Base-by-base conservation (phyloP, 2,888 invertebrate species). In the Odontothrips loti region DNA sequence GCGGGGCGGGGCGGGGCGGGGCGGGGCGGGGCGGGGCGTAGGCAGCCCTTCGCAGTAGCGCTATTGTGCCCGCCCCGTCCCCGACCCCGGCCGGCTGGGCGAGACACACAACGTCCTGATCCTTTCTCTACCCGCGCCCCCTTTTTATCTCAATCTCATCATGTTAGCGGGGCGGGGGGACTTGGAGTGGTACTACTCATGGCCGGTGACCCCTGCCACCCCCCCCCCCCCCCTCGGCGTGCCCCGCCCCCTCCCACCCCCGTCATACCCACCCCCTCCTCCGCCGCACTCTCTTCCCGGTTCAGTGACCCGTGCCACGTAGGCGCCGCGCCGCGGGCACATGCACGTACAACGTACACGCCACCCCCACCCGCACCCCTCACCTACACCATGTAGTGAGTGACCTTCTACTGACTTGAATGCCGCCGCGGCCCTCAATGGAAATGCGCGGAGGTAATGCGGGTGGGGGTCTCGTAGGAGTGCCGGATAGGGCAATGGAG, bases 101-200 rank as follows among this genome's bases (percentile, higher is more conserved):
- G 48, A 51, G 51, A n/a, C n/a, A n/a, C 34, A 43, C 34, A 43
- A 43, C 34, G 6, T 43, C 34, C 34, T 43, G 2, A 43, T 6
- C 34, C 34, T 4, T 43, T 43, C 34, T 43, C 34, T 43, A 43
- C 34, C 34, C 34, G 6, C 34, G 34, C 58, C 58, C 11, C 58
- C 58, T 17, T n/a, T 58, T n/a, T 58, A 58, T 80, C 47, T 75
- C 68, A 75, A 75, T 75, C 27, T 27, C 68, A 27, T 23, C 68
- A 27, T 27, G 27, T 27, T 75, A 27, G 58, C 68, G 58, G 58
- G 17, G 15, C 15, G 34, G 34, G 58, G 15, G 17, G 58, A 58
- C 58, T n/a, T 58, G 17, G n/a, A 58, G 58, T 17, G n/a, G 17
- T 15, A 58, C 58, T 58, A 51, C 51, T 20, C 51, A 12, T 51